These are phyloP conservation scores for Gortyna flavago DNA, from an alignment of 2,888 invertebrate genomes.

Conservation along the genomic window DNA sequence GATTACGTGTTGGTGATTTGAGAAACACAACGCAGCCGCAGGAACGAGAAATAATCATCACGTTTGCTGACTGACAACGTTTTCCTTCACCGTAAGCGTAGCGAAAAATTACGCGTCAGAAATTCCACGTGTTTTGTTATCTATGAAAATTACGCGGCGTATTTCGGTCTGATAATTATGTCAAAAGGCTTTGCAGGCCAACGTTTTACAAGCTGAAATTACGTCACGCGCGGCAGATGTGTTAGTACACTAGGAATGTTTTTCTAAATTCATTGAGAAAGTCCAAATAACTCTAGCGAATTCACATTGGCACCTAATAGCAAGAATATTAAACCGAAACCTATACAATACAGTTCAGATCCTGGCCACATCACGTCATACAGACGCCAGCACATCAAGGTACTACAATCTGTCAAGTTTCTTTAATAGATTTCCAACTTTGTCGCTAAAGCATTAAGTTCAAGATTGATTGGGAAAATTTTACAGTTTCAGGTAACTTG, in stretches of 20 bases:
- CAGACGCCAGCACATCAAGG: too few species aligned
- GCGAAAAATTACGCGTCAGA: background rate
- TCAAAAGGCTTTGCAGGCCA: background rate
- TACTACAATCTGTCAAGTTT: too few species aligned
- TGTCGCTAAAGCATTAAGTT: too few species aligned
- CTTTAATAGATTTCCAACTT: too few species aligned
- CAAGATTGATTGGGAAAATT: too few species aligned
- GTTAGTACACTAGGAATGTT: background rate
- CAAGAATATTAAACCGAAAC: background rate
- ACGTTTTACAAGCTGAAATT: background rate
- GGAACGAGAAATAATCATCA: background rate
- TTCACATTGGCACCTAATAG: background rate
- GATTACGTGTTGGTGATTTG: background rate
- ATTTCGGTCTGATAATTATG: background rate
- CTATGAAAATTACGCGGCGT: too few species aligned
- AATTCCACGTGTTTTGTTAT: background rate
- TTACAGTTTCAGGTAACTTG: too few species aligned
- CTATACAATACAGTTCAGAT: background rate
- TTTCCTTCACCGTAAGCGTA: background rate
- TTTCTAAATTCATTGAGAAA: background rate
- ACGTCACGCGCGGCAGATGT: background rate
- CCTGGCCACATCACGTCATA: background rate
- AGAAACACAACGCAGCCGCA: rapidly evolving
- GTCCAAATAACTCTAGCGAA: background rate
- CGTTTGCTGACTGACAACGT: background rate